Conservation (phyloP, 2,888 invertebrate genomes). For the Apamea anceps region DNA sequence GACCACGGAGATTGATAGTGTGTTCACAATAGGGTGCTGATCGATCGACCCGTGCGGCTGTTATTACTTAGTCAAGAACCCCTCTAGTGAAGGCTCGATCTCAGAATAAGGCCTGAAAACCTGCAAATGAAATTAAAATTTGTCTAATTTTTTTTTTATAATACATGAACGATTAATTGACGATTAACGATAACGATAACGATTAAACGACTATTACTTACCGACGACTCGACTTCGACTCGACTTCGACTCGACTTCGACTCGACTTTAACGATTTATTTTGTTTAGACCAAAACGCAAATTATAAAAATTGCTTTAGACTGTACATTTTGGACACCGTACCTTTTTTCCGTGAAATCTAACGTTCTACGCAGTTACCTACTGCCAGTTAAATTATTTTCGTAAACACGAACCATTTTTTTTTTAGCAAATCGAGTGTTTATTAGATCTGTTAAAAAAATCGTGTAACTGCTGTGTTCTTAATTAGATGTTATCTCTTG, state of each 20-base stretch:
- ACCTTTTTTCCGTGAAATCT: not conserved
- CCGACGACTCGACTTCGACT: no score
- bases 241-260: no score
- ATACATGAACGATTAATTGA: not conserved
- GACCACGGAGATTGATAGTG: not conserved
- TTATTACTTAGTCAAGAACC: not conserved
- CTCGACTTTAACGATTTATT: no score
- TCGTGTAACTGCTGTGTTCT: constrained; percentile 1
- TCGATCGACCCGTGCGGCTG: not conserved
- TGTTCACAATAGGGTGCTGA: no score
- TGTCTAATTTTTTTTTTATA: not conserved
- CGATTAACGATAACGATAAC: no score
- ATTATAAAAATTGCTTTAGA: not conserved
- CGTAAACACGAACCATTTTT: no score
- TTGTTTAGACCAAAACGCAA: not conserved
- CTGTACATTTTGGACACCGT: not conserved
- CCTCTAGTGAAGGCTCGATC: not conserved
- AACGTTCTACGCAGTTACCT: not conserved
- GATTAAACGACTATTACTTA: no score
- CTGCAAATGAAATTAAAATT: not conserved
- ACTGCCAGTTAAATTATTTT: not conserved
- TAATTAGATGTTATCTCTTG: constrained; percentile 18
- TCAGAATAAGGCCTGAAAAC: not conserved
- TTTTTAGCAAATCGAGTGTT: not conserved
- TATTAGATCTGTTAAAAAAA: not conserved